Evolutionary conservation across 2,113 vertebrate species (phyloP).

Genomic region (Phocoena sinus): DNA sequence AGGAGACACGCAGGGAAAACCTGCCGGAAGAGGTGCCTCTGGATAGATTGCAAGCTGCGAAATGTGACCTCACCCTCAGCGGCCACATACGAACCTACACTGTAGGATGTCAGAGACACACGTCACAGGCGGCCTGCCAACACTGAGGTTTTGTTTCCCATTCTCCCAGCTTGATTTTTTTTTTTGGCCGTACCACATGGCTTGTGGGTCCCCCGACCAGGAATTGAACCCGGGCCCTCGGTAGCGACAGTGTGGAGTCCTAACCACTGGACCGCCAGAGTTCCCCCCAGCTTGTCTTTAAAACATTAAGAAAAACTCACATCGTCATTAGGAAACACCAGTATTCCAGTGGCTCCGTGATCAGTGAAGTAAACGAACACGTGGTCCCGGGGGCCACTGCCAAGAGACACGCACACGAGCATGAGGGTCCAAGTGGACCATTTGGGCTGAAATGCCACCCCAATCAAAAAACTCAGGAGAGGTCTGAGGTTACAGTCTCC

Average conservation of each 20-base stretch:
- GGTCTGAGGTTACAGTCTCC: background rate
- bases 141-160: background rate
- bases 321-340: slow-evolving; percentile 92
- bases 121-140: rapidly evolving
- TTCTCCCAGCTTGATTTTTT: background rate
- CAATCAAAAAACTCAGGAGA: background rate
- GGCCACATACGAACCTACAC: rapidly evolving
- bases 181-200: background rate
- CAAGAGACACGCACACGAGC: background rate
- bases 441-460: background rate
- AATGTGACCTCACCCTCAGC: background rate
- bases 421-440: rapidly evolving
- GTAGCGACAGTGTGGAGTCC: background rate
- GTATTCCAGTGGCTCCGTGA: slow-evolving; percentile 91
- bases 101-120: background rate
- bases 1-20: background rate
- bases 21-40: background rate
- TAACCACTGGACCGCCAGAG: background rate
- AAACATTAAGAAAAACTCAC: slow-evolving; percentile 80
- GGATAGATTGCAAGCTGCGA: background rate
- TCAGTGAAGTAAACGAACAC: slow-evolving; percentile 97
- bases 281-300: background rate
- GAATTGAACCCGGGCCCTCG: background rate
- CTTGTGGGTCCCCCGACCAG: background rate
- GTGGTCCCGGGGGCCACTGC: slow-evolving; percentile 93